These are phyloP conservation scores for Myodes glareolus DNA, from an alignment of 2,113 vertebrate genomes.

Conservation along the genomic window DNA sequence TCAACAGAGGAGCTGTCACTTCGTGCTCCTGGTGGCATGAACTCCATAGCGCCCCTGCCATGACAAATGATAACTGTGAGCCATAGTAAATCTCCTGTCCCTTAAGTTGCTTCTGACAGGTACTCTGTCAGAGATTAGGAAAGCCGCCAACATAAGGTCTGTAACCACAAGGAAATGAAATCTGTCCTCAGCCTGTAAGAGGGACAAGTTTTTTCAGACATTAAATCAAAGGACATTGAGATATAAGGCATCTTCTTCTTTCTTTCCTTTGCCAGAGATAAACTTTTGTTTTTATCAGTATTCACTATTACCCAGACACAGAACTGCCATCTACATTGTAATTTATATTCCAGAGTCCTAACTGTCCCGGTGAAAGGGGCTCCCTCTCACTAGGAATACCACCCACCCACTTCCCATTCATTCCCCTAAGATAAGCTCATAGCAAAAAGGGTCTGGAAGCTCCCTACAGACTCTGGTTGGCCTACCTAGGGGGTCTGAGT, in stretches of 20 bases:
- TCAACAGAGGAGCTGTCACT: neutral
- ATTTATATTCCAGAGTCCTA: neutral
- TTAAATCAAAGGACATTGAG: slow-evolving; percentile 1
- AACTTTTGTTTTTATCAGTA: slow-evolving; percentile 14
- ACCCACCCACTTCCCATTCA: neutral
- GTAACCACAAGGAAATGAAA: neutral
- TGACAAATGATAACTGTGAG: neutral
- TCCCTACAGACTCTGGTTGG: neutral
- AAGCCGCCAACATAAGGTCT: neutral
- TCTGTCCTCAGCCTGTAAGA: slow-evolving; percentile 14
- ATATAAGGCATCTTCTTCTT: neutral
- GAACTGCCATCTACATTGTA: neutral
- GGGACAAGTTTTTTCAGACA: neutral
- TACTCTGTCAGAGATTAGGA: neutral
- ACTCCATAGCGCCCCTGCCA: no score
- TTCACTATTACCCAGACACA: neutral
- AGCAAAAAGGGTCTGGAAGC: neutral
- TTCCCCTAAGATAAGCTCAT: neutral
- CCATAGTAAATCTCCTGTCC: neutral
- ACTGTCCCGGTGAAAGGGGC: neutral
- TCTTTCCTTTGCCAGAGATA: slow-evolving; percentile 6
- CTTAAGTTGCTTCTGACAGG: neutral
- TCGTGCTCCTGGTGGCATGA: neutral
- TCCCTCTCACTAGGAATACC: neutral
- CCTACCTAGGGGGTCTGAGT: neutral